phyloP scores from a whole-genome alignment of 1,140 invertebrate species.

The Euschistus heros region DNA sequence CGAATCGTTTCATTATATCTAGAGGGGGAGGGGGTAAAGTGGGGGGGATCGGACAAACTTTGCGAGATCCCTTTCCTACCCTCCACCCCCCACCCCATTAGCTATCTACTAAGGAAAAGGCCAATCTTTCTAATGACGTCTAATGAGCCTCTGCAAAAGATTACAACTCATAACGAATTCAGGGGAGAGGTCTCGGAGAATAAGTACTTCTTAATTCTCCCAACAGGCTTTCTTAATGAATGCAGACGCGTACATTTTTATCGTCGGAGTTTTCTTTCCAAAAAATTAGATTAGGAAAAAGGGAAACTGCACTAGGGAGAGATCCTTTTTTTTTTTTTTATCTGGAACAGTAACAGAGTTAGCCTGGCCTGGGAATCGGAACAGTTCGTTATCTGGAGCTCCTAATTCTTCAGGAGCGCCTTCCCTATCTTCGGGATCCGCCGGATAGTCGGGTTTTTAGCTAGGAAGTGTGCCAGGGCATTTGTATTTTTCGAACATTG shows the following conservation, averaged over 20 bases:
- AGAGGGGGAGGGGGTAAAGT: not conserved
- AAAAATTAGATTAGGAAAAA: conserved; percentile 12
- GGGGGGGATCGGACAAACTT: not conserved
- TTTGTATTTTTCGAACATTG: too few species aligned
- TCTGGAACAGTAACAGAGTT: conserved; percentile 1
- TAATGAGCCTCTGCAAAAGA: conserved; percentile 23
- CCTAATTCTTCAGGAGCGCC: too few species aligned
- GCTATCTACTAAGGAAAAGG: conserved; percentile 14
- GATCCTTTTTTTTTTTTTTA: not conserved
- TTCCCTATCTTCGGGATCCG: too few species aligned
- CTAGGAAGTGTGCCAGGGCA: too few species aligned
- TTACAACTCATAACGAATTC: conserved; percentile 26
- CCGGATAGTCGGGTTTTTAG: too few species aligned
- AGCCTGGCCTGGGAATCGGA: not conserved
- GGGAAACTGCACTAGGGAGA: not conserved
- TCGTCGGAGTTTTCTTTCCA: conserved; percentile 5
- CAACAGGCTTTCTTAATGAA: conserved; percentile 16
- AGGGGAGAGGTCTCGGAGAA: conserved; percentile 17
- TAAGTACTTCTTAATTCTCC: conserved; percentile 24
- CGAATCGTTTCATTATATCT: conserved; percentile 3
- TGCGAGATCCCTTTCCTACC: not conserved
- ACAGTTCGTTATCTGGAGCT: conserved; percentile 2
- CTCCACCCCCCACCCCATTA: not conserved
- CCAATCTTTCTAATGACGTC: conserved; percentile 24
- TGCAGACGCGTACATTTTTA: conserved; percentile 18